Evolutionary conservation across 2,113 vertebrate genomes (phyloP).

Genomic region (Macquaria ambigua): DNA sequence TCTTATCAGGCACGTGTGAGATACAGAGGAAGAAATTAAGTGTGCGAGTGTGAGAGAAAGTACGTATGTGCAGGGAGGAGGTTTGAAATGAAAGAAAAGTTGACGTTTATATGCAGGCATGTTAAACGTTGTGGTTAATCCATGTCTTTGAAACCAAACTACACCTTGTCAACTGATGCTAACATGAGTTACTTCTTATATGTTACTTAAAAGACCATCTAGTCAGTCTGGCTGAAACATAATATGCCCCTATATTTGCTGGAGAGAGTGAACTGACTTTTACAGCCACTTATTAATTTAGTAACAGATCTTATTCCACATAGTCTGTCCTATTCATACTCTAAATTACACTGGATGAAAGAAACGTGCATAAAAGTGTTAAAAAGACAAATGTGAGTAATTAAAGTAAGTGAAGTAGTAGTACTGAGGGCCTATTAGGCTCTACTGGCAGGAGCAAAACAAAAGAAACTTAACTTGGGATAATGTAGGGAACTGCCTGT

Average conservation of each 20-base stretch:
- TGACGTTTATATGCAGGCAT: too few species aligned
- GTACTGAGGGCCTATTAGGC: background rate
- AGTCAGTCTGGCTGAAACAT: background rate
- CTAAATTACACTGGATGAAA: background rate
- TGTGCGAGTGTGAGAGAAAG: constrained; percentile 1
- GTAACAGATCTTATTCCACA: background rate
- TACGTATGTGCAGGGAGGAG: background rate
- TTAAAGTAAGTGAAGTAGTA: background rate
- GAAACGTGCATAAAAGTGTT: background rate
- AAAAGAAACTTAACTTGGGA: background rate
- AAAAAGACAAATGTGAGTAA: background rate
- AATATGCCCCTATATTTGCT: background rate
- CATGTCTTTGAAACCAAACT: background rate
- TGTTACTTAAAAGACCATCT: background rate
- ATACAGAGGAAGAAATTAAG: background rate
- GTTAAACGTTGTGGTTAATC: background rate
- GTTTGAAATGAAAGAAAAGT: background rate
- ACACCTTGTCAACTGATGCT: background rate
- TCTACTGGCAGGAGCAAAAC: background rate
- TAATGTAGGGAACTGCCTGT: background rate
- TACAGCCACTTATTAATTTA: background rate
- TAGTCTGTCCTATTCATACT: background rate
- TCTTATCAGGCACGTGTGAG: background rate
- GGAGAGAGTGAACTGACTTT: background rate
- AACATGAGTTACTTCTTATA: background rate